Evolutionary conservation across 1,140 invertebrate genomes (phyloP).

Genomic region (Babylonia areolata): DNA sequence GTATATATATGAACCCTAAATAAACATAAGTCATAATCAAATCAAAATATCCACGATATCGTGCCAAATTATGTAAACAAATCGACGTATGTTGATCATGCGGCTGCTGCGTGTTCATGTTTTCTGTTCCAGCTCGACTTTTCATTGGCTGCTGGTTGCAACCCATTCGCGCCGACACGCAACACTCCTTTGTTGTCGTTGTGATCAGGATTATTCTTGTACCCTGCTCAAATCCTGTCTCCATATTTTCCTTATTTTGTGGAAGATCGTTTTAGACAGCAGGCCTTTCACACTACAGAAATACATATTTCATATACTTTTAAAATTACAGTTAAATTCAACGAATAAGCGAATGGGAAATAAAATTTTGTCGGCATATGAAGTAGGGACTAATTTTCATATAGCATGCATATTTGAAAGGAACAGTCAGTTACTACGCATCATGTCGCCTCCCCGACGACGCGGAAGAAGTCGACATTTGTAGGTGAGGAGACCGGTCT

Average conservation of each 20-base stretch:
- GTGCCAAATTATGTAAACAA: slow-evolving; percentile 25
- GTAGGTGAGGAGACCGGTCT: too few species aligned
- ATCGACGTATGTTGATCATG: slow-evolving; percentile 16
- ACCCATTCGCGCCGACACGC: neutral
- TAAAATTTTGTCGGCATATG: too few species aligned
- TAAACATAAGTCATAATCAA: neutral
- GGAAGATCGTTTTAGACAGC: neutral
- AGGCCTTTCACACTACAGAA: neutral
- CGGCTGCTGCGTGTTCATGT: slow-evolving; percentile 23
- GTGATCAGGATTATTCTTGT: neutral
- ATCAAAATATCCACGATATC: neutral
- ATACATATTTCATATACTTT: neutral
- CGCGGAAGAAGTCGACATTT: too few species aligned
- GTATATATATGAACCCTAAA: neutral
- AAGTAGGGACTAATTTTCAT: too few species aligned
- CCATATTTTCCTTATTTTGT: neutral
- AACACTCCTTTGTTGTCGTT: slow-evolving; percentile 9
- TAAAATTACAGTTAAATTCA: too few species aligned
- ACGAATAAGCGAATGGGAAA: too few species aligned
- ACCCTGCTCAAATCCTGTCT: neutral
- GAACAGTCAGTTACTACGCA: too few species aligned
- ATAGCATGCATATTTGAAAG: too few species aligned
- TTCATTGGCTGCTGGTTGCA: slow-evolving; percentile 40
- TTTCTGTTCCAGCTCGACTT: neutral
- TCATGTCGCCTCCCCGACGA: too few species aligned